These are phyloP conservation scores for Psittacula echo DNA, from an alignment of 2,797 vertebrate species.

Conservation along the genomic window DNA sequence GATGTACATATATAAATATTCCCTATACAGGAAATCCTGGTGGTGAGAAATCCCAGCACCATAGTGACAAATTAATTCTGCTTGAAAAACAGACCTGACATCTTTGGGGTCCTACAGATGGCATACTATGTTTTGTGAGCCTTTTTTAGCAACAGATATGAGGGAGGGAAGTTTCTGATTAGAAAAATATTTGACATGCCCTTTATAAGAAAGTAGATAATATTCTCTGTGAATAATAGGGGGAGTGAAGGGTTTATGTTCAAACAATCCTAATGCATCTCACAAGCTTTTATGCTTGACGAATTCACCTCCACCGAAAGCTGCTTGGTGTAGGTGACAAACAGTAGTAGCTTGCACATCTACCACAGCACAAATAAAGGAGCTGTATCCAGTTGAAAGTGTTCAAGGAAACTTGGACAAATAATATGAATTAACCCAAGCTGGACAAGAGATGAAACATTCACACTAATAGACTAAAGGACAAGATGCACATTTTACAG, in stretches of 20 bases:
- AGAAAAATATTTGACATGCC: background rate
- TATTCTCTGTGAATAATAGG: background rate
- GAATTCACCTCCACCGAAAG: background rate
- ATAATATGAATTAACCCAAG: background rate
- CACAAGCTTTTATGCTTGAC: background rate
- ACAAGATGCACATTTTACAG: background rate
- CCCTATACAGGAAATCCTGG: background rate
- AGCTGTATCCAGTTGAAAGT: background rate
- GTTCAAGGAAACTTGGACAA: background rate
- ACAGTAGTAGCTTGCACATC: background rate
- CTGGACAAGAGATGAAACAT: background rate
- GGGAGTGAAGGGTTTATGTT: background rate
- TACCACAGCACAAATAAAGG: background rate
- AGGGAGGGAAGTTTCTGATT: background rate
- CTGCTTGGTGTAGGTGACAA: background rate
- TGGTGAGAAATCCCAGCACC: background rate
- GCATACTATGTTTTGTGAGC: background rate
- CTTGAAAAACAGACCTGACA: background rate
- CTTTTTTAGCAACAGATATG: background rate
- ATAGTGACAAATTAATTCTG: background rate
- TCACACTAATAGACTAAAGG: background rate
- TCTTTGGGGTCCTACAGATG: background rate
- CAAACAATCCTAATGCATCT: background rate
- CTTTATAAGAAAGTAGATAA: background rate
- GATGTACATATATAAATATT: background rate